phyloP scores from a whole-genome alignment of 2,113 vertebrate species.

The Aepyceros melampus region DNA sequence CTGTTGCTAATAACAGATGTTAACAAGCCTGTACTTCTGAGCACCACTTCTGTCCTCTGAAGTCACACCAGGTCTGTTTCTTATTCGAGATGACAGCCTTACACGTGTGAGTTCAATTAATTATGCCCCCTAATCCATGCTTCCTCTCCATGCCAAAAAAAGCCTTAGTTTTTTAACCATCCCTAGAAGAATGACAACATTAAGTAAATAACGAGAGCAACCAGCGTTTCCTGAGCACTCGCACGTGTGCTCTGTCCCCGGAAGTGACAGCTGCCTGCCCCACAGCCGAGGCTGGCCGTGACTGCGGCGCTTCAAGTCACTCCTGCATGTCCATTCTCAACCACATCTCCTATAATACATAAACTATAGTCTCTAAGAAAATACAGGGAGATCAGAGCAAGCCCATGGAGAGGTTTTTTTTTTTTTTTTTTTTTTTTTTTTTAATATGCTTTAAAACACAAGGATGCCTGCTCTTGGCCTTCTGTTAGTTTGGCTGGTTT shows the following conservation, averaged over 20 bases:
- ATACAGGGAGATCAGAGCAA: neutral
- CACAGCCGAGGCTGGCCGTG: neutral
- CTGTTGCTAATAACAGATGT: neutral
- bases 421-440: neutral
- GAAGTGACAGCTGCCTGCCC: accelerated
- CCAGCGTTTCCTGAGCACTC: too few species aligned
- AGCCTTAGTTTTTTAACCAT: neutral
- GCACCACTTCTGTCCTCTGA: neutral
- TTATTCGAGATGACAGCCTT: neutral
- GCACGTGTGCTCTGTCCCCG: accelerated
- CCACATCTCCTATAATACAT: neutral
- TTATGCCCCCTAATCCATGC: neutral
- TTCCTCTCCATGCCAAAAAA: neutral
- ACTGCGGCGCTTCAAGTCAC: neutral
- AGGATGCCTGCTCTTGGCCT: neutral
- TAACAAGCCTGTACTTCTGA: neutral
- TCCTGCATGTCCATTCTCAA: neutral
- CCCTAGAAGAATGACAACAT: neutral
- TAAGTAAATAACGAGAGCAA: neutral
- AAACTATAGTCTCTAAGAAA: neutral
- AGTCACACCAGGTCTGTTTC: neutral
- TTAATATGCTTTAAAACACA: neutral
- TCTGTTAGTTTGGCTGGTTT: neutral
- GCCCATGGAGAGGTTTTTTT: neutral
- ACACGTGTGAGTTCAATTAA: neutral